A percentile compares a stretch with the other conserved stretches of the same genome.
Evolutionary conservation across 2,113 vertebrate genomes (phyloP).

Genomic region (Anas platyrhynchos): DNA sequence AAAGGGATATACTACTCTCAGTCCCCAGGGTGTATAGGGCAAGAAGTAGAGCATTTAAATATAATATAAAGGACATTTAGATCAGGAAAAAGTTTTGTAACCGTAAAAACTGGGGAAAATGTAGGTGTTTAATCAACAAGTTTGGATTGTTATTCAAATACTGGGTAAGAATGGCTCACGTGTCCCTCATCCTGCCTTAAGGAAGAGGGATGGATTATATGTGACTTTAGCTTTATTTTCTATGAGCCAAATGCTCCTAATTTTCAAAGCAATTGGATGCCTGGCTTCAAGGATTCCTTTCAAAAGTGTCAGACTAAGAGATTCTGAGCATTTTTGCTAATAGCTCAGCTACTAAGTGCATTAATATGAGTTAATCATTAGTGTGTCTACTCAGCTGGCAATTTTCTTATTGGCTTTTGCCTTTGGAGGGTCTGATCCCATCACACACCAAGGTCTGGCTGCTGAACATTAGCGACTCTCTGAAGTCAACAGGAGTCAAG

Average conservation of each 20-base stretch:
- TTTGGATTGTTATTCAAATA: neutral
- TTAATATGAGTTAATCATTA: slow-evolving; percentile 7
- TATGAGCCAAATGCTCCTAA: neutral
- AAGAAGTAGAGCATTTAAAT: neutral
- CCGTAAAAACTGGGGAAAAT: neutral
- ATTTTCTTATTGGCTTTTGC: slow-evolving; percentile 28
- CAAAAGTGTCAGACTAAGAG: neutral
- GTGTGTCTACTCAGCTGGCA: neutral
- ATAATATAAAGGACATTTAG: neutral
- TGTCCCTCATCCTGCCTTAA: neutral
- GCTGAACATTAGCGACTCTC: neutral
- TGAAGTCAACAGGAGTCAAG: slow-evolving; percentile 5
- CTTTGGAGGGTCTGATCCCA: neutral
- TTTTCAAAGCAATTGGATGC: neutral
- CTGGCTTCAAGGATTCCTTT: neutral
- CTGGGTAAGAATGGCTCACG: neutral
- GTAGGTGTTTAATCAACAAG: neutral
- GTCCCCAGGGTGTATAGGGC: neutral
- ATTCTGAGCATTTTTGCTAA: slow-evolving; percentile 8
- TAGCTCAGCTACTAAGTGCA: neutral
- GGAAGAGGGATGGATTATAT: neutral
- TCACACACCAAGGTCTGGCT: neutral
- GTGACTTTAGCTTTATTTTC: neutral
- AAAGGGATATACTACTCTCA: neutral
- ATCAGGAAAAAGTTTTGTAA: neutral